phyloP scores from a whole-genome alignment of 2,113 vertebrate genomes.

The Toxotes chatareus region DNA sequence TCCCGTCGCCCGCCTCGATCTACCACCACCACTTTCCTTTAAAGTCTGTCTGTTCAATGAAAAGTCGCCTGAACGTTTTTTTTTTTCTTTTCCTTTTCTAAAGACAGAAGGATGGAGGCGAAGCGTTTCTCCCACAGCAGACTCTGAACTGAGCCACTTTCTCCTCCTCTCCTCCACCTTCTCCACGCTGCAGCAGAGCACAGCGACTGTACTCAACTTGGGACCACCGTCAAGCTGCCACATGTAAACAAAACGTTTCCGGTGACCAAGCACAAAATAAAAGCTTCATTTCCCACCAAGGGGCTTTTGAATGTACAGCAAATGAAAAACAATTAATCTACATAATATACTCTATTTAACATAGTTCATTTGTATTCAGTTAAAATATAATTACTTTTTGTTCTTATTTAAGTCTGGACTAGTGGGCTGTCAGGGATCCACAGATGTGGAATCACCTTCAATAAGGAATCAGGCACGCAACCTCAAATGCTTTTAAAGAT shows the following conservation, averaged over 20 bases:
- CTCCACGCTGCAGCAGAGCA: conserved; percentile 62
- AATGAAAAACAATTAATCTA: neutral
- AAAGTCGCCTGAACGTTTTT: neutral
- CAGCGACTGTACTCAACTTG: conserved; percentile 62
- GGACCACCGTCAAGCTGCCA: conserved; percentile 41
- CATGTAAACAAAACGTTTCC: conserved; percentile 29
- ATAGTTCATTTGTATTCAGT: neutral
- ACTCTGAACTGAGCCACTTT: conserved; percentile 33
- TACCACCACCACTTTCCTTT: conserved; percentile 34
- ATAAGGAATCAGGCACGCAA: neutral
- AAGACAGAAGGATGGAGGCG: neutral
- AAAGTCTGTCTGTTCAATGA: conserved; percentile 4
- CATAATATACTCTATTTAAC: too few species aligned
- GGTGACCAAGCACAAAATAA: conserved; percentile 40
- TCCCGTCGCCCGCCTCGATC: conserved; percentile 31
- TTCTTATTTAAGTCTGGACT: neutral
- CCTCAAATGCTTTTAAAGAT: neutral
- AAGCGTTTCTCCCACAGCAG: conserved; percentile 5
- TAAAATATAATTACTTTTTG: neutral
- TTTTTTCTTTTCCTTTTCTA: neutral
- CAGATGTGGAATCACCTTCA: neutral
- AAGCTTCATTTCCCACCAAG: conserved; percentile 4
- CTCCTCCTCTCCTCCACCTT: conserved; percentile 32
- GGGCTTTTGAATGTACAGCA: neutral
- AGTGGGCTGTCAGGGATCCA: neutral